Percentiles rank a stretch among this genome's conserved stretches.
Evolutionary conservation across 2,888 invertebrate species (phyloP).

Genomic region (Capitulum mitella): DNA sequence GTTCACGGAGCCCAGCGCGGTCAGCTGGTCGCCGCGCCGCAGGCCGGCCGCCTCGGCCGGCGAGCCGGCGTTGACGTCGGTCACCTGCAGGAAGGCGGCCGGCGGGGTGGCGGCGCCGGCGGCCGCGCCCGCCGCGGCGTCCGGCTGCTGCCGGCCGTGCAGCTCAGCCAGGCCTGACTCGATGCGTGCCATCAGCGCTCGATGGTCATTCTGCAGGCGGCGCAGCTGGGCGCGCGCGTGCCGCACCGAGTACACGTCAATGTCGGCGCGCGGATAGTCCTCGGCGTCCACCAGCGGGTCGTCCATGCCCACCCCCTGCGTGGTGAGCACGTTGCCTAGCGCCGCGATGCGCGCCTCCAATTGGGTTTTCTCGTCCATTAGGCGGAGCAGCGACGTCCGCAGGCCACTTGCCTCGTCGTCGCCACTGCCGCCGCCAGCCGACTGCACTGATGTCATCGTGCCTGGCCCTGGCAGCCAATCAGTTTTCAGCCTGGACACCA

Average conservation of each 20-base stretch:
- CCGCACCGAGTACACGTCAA: conserved; percentile 86
- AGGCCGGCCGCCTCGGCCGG: conserved; percentile 51
- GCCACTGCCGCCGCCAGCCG: neutral
- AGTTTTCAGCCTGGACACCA: too few species aligned
- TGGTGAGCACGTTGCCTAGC: neutral
- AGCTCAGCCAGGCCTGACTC: conserved; percentile 64
- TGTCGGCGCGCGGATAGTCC: conserved; percentile 77
- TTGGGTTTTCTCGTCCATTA: neutral
- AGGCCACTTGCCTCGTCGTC: neutral
- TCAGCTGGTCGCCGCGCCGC: conserved; percentile 57
- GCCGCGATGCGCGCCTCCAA: neutral
- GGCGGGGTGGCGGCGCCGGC: neutral
- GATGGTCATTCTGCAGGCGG: conserved; percentile 87
- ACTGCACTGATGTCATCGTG: neutral
- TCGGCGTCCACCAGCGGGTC: conserved; percentile 75
- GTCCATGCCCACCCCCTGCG: conserved; percentile 62
- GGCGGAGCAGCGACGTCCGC: neutral
- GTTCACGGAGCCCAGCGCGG: conserved; percentile 71
- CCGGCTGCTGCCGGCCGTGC: conserved; percentile 37
- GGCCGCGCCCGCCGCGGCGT: neutral
- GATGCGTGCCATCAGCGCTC: conserved; percentile 71
- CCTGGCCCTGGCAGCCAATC: too few species aligned
- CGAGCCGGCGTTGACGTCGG: neutral
- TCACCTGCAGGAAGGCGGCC: conserved; percentile 21
- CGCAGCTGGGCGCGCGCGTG: conserved; percentile 81